Evolutionary conservation across 1,140 invertebrate genomes (phyloP), one percentile per base, ranked within the genome.

Genomic region (Neocloeon triangulifer): DNA sequence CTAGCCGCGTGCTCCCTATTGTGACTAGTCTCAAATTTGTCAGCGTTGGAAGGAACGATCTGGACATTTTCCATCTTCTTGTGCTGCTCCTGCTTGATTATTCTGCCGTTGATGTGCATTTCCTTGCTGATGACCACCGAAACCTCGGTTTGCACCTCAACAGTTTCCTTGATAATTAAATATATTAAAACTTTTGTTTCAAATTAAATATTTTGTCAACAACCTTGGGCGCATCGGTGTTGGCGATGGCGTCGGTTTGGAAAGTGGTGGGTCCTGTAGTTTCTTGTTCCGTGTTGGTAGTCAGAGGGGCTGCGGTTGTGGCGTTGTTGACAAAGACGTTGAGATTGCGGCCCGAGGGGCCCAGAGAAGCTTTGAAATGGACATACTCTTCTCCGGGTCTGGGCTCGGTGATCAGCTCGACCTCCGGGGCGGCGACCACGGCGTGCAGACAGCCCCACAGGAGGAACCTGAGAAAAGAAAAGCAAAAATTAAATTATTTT

Each of bases 351-450:
- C 21, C 22, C 17, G 13, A 7, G 32, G 18, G 7, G 9, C 32
- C 37, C 29, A 25, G 26, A 9, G 32, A 34, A 10, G 39, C 35
- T 19, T 33, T 29, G 22, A 39, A 38, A 7, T 35, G 30, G 21
- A 39, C 36, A 30, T 36, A 37, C 35, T 38, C 37, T 12, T 37
- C 37, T n/a, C 36, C 39, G 5, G 30, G 34, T 37, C 32, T 33
- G 5, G 39, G 12, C 25, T 36, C 18, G 2, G 20, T 43, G 16
- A 36, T 37, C 26, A 40, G 21, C 4, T 37, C 19, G 21, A 39
- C 32, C 17, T 42, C 40, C n/a, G n/a, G n/a, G n/a, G n/a, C n/a
- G n/a, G n/a, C n/a, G n/a, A 33, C 14, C 25, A 34, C 25, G 25
- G 21, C 21, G 41, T 13, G 36, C 32, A 22, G 39, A 42, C 14